phyloP scores from a whole-genome alignment of 2,113 vertebrate genomes.

The Barbus barbus region DNA sequence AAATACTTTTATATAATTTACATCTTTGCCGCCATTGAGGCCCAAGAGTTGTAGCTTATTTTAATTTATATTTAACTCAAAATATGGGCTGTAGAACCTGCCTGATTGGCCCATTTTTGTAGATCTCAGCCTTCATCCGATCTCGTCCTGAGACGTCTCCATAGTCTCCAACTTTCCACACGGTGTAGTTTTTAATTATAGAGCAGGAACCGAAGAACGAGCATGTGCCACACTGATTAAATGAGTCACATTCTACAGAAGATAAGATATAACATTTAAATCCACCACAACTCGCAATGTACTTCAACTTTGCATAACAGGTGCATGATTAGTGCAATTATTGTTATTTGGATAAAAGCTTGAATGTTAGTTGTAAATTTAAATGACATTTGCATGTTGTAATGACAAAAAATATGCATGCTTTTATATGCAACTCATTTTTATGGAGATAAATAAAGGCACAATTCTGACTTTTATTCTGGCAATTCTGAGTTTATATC shows the following conservation, averaged over 20 bases:
- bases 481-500: no score
- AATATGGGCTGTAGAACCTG: conserved; percentile 45
- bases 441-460: no score
- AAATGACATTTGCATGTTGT: no score
- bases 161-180: conserved; percentile 82
- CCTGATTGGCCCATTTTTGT: conserved; percentile 83
- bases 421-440: no score
- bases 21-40: background rate
- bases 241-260: conserved; percentile 76
- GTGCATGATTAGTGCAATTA: no score
- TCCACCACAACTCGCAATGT: no score
- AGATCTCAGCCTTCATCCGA: conserved; percentile 87
- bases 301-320: no score
- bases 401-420: no score
- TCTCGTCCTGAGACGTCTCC: conserved; percentile 79
- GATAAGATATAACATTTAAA: no score
- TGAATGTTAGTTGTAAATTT: no score
- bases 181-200: conserved; percentile 79
- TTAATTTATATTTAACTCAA: background rate
- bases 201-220: conserved; percentile 77
- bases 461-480: no score
- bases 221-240: conserved; percentile 90
- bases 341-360: no score
- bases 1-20: background rate
- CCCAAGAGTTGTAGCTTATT: background rate